Evolutionary conservation across 2,113 vertebrate genomes (phyloP), one percentile per base, ranked within the genome.

Genomic region (Epinephelus cyanopodus): DNA sequence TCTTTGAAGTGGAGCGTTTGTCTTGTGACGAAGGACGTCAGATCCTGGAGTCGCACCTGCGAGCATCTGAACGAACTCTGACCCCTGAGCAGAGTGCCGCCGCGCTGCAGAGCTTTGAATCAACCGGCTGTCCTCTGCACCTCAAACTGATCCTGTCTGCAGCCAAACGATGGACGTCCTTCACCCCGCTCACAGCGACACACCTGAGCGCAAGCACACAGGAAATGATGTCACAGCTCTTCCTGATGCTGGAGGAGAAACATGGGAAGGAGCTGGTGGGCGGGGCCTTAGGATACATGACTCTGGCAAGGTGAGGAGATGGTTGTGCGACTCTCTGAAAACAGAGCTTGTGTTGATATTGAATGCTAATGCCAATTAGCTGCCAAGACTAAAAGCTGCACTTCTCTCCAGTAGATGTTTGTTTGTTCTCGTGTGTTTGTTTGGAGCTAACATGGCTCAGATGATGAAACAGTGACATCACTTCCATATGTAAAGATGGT

Each of bases 181-280:
- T 90, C 76, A 94, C 89, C 0, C 79, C 83, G 0, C 69, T 86
- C 1, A 58, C 89, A 1, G 91, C 94, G 17, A 42, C 92, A 45
- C 84, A 18, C 18, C 71, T 93, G 52, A 92, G 94, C 3, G 68
- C 63, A 69, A 92, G 87, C 1, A 76, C 91, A 0, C 79, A 93
- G 83, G 96, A 95, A 2, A 84, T 93, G 0, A 87, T 91, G 17
- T 92, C 93, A 64, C 74, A 87, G 48, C 86, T 96, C n/a, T 94
- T 97, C 0, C n/a, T 87, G 42, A 85, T 74, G 2, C 92, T 97
- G 89, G 96, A 98, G 80, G 79, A 90, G 77, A 93, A 90, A 13
- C 97, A 97, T 0, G 94, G 97, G 48, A 89, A 23, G 50, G 66
- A 94, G 48, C 87, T 97, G 6, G 94, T 97, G 58, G 86, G 93